phyloP scores from a whole-genome alignment of 2,113 vertebrate species.

The Apus apus region DNA sequence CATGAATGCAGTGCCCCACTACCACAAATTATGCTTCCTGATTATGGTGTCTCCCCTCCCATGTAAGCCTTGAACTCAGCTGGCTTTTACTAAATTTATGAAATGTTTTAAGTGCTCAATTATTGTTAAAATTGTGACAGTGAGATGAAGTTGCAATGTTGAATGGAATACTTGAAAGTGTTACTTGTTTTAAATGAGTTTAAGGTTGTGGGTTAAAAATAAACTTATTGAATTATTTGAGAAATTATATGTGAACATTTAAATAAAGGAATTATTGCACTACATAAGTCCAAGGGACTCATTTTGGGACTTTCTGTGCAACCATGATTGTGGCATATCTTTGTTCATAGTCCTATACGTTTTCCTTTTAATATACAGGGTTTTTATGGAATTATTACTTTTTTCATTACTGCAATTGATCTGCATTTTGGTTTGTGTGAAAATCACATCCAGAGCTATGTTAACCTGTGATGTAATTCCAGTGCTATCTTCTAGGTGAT shows the following conservation, averaged over 20 bases:
- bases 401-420: background rate
- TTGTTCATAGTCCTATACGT: background rate
- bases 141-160: background rate
- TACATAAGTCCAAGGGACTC: accelerated
- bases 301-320: background rate
- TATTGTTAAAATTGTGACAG: background rate
- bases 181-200: background rate
- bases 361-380: background rate
- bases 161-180: background rate
- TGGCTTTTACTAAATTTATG: background rate
- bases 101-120: background rate
- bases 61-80: background rate
- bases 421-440: background rate
- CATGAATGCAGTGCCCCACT: too few species aligned
- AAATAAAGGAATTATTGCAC: background rate
- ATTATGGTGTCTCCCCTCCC: too few species aligned
- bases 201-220: background rate
- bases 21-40: too few species aligned
- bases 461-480: background rate
- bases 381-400: background rate
- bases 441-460: background rate
- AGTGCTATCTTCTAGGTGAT: background rate
- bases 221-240: background rate
- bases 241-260: background rate
- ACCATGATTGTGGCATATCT: background rate